phyloP scores from a whole-genome alignment of 2,888 invertebrate species.

The Apoda limacodes region DNA sequence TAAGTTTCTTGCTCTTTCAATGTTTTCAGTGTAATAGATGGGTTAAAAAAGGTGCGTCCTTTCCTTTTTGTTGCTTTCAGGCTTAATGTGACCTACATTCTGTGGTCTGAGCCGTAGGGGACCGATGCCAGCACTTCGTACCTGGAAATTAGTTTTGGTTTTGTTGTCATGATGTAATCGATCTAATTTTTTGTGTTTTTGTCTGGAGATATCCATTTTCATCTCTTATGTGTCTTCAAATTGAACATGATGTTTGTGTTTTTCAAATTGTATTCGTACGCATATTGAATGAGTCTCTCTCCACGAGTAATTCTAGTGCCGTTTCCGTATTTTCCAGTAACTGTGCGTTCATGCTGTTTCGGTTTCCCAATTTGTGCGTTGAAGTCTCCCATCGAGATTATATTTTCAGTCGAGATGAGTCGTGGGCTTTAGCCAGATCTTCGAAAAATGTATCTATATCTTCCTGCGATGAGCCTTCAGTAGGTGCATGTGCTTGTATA shows the following conservation, averaged over 20 bases:
- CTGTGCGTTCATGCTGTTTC: constrained; percentile 8
- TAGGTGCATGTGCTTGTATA: constrained; percentile 18
- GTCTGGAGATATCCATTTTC: constrained; percentile 17
- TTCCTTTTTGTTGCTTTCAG: too few relatives aligned
- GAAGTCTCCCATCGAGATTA: constrained; percentile 17
- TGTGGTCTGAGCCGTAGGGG: too few relatives aligned
- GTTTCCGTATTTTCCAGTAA: constrained; percentile 11
- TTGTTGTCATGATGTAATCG: constrained; percentile 7
- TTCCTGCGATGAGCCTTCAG: constrained; percentile 16
- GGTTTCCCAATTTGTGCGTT: constrained; percentile 16
- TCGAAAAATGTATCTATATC: constrained; percentile 18
- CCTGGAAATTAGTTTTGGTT: constrained; percentile 6
- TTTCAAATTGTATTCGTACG: constrained; percentile 16
- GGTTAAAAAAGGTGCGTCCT: too few relatives aligned
- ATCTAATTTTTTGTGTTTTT: constrained; percentile 8
- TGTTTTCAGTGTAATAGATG: too few relatives aligned
- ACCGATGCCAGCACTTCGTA: constrained; percentile 13
- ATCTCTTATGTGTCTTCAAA: constrained; percentile 11
- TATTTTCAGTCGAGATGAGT: constrained; percentile 8
- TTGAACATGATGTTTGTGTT: constrained; percentile 17
- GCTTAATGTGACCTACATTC: too few relatives aligned
- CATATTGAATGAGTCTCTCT: constrained; percentile 15
- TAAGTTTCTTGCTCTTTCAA: too few relatives aligned
- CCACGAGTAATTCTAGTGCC: constrained; percentile 14
- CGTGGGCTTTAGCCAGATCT: constrained; percentile 13